Conservation (phyloP, 2,888 invertebrate species). For the Apamea crenata region DNA sequence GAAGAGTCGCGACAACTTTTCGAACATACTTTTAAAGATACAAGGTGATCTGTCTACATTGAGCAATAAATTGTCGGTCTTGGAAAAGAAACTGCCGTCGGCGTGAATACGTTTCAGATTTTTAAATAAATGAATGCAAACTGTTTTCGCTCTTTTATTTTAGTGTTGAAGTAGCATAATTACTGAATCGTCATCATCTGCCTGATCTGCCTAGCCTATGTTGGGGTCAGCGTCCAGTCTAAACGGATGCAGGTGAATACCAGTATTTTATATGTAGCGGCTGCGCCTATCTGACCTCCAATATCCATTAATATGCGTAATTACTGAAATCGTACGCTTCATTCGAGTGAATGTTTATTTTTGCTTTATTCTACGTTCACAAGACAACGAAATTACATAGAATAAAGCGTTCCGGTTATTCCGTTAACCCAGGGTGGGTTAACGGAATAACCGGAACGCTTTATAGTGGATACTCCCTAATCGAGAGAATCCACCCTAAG, state of each 20-base stretch:
- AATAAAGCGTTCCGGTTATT: too few species aligned
- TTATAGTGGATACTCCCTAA: too few species aligned
- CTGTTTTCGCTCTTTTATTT: constrained; percentile 2
- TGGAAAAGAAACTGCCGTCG: constrained; percentile 79
- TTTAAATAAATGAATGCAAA: neutral
- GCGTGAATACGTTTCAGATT: constrained; percentile 14
- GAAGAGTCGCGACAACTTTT: constrained; percentile 83
- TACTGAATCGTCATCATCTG: neutral
- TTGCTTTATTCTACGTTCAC: neutral
- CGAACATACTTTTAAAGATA: constrained; percentile 82
- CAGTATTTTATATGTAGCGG: neutral
- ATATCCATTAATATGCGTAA: neutral
- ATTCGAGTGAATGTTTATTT: neutral
- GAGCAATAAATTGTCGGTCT: constrained; percentile 79
- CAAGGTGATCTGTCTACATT: constrained; percentile 82
- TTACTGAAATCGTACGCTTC: neutral
- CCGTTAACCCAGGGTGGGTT: too few species aligned
- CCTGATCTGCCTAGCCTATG: neutral
- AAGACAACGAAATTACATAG: neutral
- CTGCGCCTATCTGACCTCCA: neutral
- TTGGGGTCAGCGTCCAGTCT: neutral
- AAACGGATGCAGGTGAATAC: neutral
- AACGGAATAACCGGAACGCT: too few species aligned
- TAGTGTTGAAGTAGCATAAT: neutral
- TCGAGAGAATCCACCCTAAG: too few species aligned